Percentiles rank a stretch among this genome's conserved stretches.
Evolutionary conservation across 2,797 vertebrate species (phyloP).

Genomic region (Acanthiza pusilla): DNA sequence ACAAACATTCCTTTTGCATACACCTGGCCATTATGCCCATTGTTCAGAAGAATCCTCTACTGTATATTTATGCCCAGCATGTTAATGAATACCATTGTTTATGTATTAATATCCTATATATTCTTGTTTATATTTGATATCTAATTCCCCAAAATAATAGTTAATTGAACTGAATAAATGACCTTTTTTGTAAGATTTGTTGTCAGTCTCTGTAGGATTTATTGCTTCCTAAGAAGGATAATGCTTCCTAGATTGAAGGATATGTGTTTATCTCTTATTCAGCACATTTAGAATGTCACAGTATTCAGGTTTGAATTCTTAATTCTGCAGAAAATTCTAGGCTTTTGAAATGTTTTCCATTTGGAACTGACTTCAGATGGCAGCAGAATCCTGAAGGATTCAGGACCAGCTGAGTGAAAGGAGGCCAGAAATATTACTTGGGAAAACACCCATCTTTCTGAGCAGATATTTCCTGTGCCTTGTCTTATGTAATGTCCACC

Average conservation of each 20-base stretch:
- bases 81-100: background rate
- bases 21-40: background rate
- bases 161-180: conserved; percentile 50
- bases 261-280: background rate
- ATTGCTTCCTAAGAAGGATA: background rate
- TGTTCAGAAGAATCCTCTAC: background rate
- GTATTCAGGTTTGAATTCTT: background rate
- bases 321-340: background rate
- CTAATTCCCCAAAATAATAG: background rate
- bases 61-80: background rate
- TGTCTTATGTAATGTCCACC: background rate
- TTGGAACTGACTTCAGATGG: background rate
- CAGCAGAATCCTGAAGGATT: background rate
- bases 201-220: background rate
- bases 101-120: conserved; percentile 21
- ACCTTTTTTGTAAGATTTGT: background rate
- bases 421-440: background rate
- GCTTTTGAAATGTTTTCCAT: background rate
- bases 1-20: background rate
- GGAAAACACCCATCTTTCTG: background rate
- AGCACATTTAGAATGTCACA: background rate
- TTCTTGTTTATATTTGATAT: conserved; percentile 22
- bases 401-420: background rate
- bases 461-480: background rate
- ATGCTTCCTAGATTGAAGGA: background rate